Evolutionary conservation across 1,140 invertebrate species (phyloP), one percentile per base, ranked within the genome.

Genomic region (Glossosoma conforme): DNA sequence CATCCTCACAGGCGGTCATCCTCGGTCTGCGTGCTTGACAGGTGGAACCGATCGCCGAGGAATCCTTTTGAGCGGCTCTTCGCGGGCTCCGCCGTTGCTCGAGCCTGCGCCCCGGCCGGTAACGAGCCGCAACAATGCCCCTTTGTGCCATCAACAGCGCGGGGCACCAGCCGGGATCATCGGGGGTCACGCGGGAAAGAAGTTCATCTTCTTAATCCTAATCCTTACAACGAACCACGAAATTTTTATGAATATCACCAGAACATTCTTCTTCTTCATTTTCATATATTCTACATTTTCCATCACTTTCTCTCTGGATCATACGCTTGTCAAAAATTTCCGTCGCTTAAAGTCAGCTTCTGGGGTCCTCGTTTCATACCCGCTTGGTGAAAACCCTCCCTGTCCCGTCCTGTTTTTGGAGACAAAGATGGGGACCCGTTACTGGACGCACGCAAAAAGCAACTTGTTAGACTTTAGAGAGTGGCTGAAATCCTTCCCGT

Each of bases 1-100:
- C 24, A n/a, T 6, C 24, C 43, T 25, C 42, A 35, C 48, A 42
- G 43, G 41, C 42, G 48, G 40, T n/a, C n/a, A n/a, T n/a, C n/a
- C n/a, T n/a, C n/a, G n/a, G n/a, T n/a, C 41, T 42, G 44, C 40
- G 44, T 32, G 44, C 33, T 44, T 57, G 55, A 57, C 55, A 57
- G 48, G 49, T 57, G 55, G 55, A 57, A 57, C 55, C 49, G 50
- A 57, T 57, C 50, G 50, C 44, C 49, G 50, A 57, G 33, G 50
- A 57, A 57, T 57, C 45, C 50, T 38, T 52, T 57, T 57, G 44
- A 57, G 40, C 18, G 47, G 48, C 17, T 21, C 21, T 18, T n/a
- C n/a, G n/a, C n/a, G n/a, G n/a, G n/a, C n/a, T n/a, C 40, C 21
- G 28, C 14, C 48, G 48, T 41, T n/a, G n/a, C n/a, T n/a, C n/a